Percentiles rank a stretch among this genome's conserved stretches.
phyloP scores from a whole-genome alignment of 2,113 vertebrate genomes.

The Oceanodroma tethys region DNA sequence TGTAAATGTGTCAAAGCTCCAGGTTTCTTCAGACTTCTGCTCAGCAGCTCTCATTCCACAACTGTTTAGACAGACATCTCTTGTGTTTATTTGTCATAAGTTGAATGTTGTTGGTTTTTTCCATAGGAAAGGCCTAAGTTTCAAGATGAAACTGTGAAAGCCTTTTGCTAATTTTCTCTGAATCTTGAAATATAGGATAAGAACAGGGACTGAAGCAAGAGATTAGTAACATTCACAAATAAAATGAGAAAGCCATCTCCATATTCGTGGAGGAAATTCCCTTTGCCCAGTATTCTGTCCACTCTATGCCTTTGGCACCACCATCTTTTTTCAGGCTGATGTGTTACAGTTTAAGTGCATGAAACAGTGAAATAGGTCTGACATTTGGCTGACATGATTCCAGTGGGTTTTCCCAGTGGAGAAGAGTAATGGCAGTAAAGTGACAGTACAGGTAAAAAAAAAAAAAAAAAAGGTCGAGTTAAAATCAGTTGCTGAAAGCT shows the following conservation, averaged over 20 bases:
- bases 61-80: neutral
- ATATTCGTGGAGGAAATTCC: neutral
- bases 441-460: constrained; percentile 2
- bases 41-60: neutral
- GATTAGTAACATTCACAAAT: neutral
- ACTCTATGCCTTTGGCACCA: neutral
- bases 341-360: neutral
- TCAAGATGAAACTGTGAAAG: neutral
- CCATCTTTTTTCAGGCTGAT: neutral
- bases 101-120: neutral
- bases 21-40: neutral
- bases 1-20: neutral
- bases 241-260: neutral
- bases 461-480: constrained; percentile 26
- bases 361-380: neutral
- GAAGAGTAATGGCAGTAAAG: neutral
- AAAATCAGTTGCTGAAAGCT: constrained; percentile 59
- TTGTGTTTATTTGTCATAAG: neutral
- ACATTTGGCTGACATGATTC: constrained; percentile 29
- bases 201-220: neutral
- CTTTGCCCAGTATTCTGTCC: neutral
- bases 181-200: neutral
- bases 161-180: neutral
- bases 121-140: neutral
- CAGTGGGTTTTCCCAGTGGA: neutral